Base-by-base conservation (phyloP, 2,113 vertebrate genomes). In the Pollimyrus isidori region DNA sequence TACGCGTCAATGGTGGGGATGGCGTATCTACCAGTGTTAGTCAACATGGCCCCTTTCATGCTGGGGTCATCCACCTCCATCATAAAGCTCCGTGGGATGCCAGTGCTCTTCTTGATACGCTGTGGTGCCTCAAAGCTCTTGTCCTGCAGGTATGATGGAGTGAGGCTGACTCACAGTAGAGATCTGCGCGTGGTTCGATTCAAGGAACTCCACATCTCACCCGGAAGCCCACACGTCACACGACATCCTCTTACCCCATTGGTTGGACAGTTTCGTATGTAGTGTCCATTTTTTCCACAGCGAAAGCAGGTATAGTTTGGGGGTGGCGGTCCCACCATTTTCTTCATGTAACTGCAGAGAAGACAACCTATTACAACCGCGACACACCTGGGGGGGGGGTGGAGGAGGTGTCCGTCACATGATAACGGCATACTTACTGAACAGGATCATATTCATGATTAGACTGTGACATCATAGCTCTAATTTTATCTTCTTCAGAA, bases 401-500 rank as follows among this genome's bases (percentile, higher is more conserved):
- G 76, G 15, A 21, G 76, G 1, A 7, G 56, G 56, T 50, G 17
- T 62, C 23, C 2, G 7, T 23, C 50, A 86, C 83, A 45, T 23
- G 48, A 86, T 2, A 30, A 56, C 56, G 53, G 35, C 3, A 89
- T 91, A 97, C 98, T 98, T 95, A 99, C 98, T 97, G 97, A 93
- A 97, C 93, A 5, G 97, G 95, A 94, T 98, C 97, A 92, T 98
- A 99, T 94, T 99, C 98, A 91, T 98, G 98, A 94, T 95, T 94
- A 93, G 97, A 99, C 95, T 99, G 98, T 91, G 96, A 97, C 95
- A 98, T 97, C 96, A 99, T 96, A 91, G 97, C 97, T 97, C 95
- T 97, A 94, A 99, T 98, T 96, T 99, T 99, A 95, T 99, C 98
- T 93, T 99, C 98, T 93, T 99, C 98, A 46, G 98, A 97, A 93